Base-by-base conservation (phyloP, 1,140 invertebrate genomes). In the Lineus longissimus region DNA sequence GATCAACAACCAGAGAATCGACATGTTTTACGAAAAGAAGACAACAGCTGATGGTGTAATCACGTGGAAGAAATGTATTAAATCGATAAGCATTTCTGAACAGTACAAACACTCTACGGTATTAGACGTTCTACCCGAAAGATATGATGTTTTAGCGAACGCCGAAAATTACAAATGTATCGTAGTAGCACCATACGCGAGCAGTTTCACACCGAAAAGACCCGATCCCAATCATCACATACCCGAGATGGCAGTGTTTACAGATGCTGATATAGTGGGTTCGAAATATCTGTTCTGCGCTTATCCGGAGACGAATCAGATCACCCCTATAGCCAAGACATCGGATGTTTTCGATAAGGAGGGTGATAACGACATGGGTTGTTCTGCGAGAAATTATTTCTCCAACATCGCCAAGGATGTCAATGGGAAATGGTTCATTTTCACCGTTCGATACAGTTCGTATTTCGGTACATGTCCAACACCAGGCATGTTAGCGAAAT, bases 371-470 rank as follows among this genome's bases (percentile, higher is more conserved):
- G 47, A 4, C n/a, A 7, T 51, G 47, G 47, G 47, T 6, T 51
- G 47, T 51, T 51, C 47, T 51, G 47, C 47, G 47, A 19, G n/a
- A 6, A 51, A 51, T 51, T 51, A 51, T 51, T 51, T 51, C 47
- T 51, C 47, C 6, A 51, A 51, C 47, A 51, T n/a, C 47, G 47
- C 6, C n/a, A n/a, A 7, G 47, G 47, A 4, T 27, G n/a, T 6
- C 6, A 51, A 27, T 51, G 6, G 6, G 6, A 51, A 51, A n/a
- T 51, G 47, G 47, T 51, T 7, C n/a, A n/a, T 51, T 4, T 51
- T 51, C n/a, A 51, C 47, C 6, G 47, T 51, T 51, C 47, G 47
- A 51, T 51, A 51, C n/a, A 51, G 4, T 7, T 4, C 47, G 4
- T 4, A 51, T 4, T 51, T 51, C n/a, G 47, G 47, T 23, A 4